phyloP scores from a whole-genome alignment of 2,797 vertebrate species.

The Discoglossus pictus region DNA sequence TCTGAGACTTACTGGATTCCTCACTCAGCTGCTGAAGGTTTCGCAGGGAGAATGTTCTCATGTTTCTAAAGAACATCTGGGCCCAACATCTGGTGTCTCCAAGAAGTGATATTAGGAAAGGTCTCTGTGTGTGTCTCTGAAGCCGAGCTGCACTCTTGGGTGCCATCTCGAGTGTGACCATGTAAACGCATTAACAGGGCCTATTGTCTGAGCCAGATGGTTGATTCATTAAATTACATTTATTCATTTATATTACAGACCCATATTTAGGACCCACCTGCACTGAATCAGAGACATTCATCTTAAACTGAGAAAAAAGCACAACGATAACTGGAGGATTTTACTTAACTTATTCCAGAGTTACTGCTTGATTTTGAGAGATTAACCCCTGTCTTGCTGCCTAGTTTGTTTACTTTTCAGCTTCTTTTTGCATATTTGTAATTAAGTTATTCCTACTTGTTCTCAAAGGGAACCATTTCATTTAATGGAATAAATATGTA shows the following conservation, averaged over 20 bases:
- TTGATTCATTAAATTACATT: conserved; percentile 54
- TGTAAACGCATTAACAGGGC: conserved; percentile 45
- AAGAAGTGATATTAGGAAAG: conserved; percentile 47
- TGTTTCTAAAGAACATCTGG: conserved; percentile 42
- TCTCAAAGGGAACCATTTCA: no score
- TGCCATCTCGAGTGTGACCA: conserved; percentile 32
- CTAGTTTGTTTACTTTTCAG: no score
- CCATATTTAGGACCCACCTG: conserved; percentile 35
- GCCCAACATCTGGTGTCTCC: conserved; percentile 42
- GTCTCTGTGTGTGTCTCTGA: conserved; percentile 31
- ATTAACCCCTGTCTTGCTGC: no score
- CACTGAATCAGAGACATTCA: conserved; percentile 17
- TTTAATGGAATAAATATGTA: no score
- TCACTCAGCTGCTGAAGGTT: conserved; percentile 37
- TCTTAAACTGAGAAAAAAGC: neutral
- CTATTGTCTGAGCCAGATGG: conserved; percentile 52
- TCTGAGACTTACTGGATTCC: conserved; percentile 43
- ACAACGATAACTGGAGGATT: neutral
- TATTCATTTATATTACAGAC: conserved; percentile 48
- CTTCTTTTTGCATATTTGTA: no score
- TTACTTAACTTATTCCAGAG: neutral
- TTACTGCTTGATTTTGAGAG: neutral
- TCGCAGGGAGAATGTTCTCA: conserved; percentile 42
- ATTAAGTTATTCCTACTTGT: no score
- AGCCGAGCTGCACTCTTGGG: conserved; percentile 21